Percentiles rank a stretch among this genome's conserved stretches.
Evolutionary conservation across 2,888 invertebrate species (phyloP).

Genomic region (Noctua comes): DNA sequence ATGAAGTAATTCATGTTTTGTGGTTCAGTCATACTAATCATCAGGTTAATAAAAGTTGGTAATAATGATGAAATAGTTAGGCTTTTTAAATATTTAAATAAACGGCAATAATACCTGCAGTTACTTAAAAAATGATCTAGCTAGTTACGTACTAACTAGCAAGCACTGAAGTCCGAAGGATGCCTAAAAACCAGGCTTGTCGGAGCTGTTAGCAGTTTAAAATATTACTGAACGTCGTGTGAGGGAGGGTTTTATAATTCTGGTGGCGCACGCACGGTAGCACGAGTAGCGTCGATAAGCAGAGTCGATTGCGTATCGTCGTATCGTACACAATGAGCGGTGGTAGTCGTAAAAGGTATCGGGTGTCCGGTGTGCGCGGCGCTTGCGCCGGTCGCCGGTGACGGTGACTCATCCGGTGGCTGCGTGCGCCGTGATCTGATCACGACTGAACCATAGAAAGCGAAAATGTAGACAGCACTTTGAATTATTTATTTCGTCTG

Average conservation of each 20-base stretch:
- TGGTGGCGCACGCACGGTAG: conserved; percentile 57
- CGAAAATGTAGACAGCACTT: conserved; percentile 67
- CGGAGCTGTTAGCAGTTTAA: conserved; percentile 21
- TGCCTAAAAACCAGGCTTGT: conserved; percentile 28
- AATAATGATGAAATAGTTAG: not conserved
- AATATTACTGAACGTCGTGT: conserved; percentile 34
- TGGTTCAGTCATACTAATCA: conserved; percentile 1
- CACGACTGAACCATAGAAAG: conserved; percentile 70
- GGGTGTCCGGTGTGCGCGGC: conserved; percentile 73
- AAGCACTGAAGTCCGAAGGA: not conserved
- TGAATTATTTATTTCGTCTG: conserved; percentile 38
- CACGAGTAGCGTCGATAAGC: conserved; percentile 73
- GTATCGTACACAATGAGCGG: conserved; percentile 71
- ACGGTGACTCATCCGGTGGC: conserved; percentile 78
- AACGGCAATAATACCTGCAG: not conserved
- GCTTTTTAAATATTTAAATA: not conserved
- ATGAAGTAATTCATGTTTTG: conserved; percentile 3
- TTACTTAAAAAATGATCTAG: conserved; percentile 1
- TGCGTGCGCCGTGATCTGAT: conserved; percentile 76
- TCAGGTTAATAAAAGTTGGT: conserved; percentile 1
- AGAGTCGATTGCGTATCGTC: conserved; percentile 62
- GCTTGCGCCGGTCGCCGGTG: conserved; percentile 67
- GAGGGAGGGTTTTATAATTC: conserved; percentile 58
- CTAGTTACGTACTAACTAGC: conserved; percentile 2
- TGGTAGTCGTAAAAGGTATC: conserved; percentile 75